A percentile compares a stretch with the other conserved stretches of the same genome.
Evolutionary conservation across 2,888 invertebrate genomes (phyloP).

Genomic region (Alentia gelatinosa): DNA sequence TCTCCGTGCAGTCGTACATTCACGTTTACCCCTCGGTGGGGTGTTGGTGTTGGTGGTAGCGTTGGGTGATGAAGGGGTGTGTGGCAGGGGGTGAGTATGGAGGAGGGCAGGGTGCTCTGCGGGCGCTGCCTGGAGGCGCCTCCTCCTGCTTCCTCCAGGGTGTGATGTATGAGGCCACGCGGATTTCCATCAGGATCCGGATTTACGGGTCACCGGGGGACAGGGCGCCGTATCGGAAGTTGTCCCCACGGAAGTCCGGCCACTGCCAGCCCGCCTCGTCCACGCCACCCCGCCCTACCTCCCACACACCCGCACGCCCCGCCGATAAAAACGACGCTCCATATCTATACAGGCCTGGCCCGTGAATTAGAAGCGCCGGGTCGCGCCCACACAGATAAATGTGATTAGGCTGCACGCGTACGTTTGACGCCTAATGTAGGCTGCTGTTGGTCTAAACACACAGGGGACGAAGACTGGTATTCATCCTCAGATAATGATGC

Average conservation of each 20-base stretch:
- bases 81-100: not conserved
- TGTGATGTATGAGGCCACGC: not conserved
- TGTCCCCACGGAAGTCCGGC: constrained; percentile 20
- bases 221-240: constrained; percentile 20
- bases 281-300: not conserved
- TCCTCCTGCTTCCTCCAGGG: not conserved
- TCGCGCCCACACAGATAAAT: not conserved
- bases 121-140: not conserved
- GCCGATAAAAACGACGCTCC: constrained; percentile 8
- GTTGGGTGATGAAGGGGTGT: not conserved
- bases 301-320: no score
- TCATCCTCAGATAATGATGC: no score
- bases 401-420: no score
- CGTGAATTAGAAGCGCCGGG: not conserved
- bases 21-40: not conserved
- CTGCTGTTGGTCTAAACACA: no score
- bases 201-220: constrained; percentile 24
- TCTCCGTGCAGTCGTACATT: no score
- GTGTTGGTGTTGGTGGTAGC: not conserved
- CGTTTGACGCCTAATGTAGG: no score
- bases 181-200: constrained; percentile 23
- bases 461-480: no score
- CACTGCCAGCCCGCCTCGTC: not conserved
- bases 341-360: not conserved
- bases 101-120: not conserved